A percentile compares a stretch with the other conserved stretches of the same genome.
These are phyloP conservation scores for Bucorvus abyssinicus DNA, from an alignment of 2,797 vertebrate species.

Conservation along the genomic window DNA sequence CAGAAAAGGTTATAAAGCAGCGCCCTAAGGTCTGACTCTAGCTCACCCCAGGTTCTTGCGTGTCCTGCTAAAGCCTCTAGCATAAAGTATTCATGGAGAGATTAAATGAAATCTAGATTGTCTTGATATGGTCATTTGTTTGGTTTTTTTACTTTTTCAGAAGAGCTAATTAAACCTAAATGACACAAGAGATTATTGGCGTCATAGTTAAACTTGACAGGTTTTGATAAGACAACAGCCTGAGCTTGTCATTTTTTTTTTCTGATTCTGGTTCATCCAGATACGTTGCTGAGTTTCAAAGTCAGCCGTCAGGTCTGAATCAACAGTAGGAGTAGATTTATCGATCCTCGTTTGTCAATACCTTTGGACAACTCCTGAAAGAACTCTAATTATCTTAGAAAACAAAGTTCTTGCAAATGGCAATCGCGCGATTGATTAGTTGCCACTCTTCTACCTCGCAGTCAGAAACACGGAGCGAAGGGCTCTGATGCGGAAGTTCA, in stretches of 20 bases:
- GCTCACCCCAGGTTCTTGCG: background rate
- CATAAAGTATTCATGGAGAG: background rate
- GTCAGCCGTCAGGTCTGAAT: background rate
- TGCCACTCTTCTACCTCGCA: background rate
- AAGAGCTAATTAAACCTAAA: background rate
- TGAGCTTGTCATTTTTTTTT: slow-evolving; percentile 16
- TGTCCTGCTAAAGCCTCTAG: background rate
- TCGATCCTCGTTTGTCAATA: background rate
- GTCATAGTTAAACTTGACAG: background rate
- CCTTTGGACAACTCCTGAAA: slow-evolving; percentile 14
- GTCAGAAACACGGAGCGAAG: background rate
- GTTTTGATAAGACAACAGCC: background rate
- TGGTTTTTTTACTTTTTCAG: background rate
- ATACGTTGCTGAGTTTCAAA: no score
- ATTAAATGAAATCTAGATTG: background rate
- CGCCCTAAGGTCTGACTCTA: background rate
- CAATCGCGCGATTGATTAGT: background rate
- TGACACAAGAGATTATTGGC: background rate
- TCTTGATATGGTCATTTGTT: background rate
- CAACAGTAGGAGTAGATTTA: slow-evolving; percentile 6
- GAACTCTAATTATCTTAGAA: slow-evolving; percentile 15
- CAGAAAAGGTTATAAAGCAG: background rate
- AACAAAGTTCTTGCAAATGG: slow-evolving; percentile 14
- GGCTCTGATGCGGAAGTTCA: background rate
- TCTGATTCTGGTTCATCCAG: background rate